phyloP scores from a whole-genome alignment of 2,888 invertebrate species.

The Tridacna crocea region DNA sequence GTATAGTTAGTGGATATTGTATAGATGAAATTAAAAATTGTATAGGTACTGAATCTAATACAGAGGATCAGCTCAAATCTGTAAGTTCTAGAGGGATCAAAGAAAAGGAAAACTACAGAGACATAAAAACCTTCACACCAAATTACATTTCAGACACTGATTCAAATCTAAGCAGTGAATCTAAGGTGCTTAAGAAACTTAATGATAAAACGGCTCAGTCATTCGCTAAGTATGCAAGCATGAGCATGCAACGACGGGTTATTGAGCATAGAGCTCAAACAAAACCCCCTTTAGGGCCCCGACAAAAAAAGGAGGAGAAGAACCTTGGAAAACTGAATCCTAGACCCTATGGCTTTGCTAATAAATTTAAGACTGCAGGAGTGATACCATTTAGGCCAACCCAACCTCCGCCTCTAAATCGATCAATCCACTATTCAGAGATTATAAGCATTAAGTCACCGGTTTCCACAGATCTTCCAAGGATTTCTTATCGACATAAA shows the following conservation, averaged over 20 bases:
- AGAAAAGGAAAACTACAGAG: neutral
- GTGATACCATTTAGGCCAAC: slow-evolving; percentile 51
- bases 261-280: slow-evolving; percentile 11
- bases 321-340: slow-evolving; percentile 58
- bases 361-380: slow-evolving; percentile 45
- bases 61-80: neutral
- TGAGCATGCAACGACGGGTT: slow-evolving; percentile 30
- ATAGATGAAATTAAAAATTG: slow-evolving; percentile 9
- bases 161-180: slow-evolving; percentile 30
- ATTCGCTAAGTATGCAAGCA: slow-evolving; percentile 53
- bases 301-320: slow-evolving; percentile 23
- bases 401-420: slow-evolving; percentile 47
- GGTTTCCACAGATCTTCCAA: slow-evolving; percentile 65
- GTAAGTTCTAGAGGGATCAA: neutral
- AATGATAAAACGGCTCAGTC: slow-evolving; percentile 48
- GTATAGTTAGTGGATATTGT: slow-evolving; percentile 47
- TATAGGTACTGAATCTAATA: neutral
- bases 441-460: slow-evolving; percentile 44
- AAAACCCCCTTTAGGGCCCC: slow-evolving; percentile 36
- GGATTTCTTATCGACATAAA: slow-evolving; percentile 63
- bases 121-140: neutral
- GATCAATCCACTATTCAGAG: slow-evolving; percentile 43
- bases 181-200: slow-evolving; percentile 42
- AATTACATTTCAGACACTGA: slow-evolving; percentile 6
- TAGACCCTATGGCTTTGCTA: slow-evolving; percentile 62